Base-by-base conservation (phyloP, 1,140 invertebrate species). In the Aphis craccivora region DNA sequence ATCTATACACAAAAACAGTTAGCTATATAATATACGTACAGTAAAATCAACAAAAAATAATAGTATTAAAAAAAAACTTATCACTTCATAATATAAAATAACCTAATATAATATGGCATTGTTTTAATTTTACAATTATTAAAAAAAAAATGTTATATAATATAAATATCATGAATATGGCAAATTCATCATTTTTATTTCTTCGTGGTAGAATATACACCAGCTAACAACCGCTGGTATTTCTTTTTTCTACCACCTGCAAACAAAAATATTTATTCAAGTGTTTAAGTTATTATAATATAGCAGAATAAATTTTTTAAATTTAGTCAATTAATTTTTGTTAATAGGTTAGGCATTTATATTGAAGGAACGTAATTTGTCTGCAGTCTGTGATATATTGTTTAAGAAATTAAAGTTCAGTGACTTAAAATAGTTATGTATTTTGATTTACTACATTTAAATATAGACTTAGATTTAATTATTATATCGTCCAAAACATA, bases 191-290 rank as follows among this genome's bases (percentile, higher is more conserved):
- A 14, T 90, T 76, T 67, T 67, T n/a, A 90, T 43, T 86, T 37
- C 51, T 43, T 93, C 91, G 91, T 93, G 91, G 91, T 93, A 93
- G 91, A 93, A 93, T 84, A 84, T 53, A 40, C 25, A 25, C 48
- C 91, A 51, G 91, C 91, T 20, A 93, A 84, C 35, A 93, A 86
- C 1, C 91, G 91, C 81, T 93, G 91, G 37, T 93, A 93, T 86
- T 93, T 93, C 48, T 93, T 93, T 37, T 93, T 93, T 86, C 91
- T 93, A 93, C 91, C 91, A 93, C 91, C 91, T 93, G 91, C 0
- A 14, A 91, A 45, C 40, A 81, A 51, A 53, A 92, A 40, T 30
- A 81, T 22, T 30, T 81, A 35, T 35, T 22, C 3, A 20, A n/a
- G 67, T 90, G 23, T 2, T 3, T 9, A 6, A 37, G 4, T 35